Evolutionary conservation across 1,140 invertebrate genomes (phyloP).

Genomic region (Vollenhovia emeryi): DNA sequence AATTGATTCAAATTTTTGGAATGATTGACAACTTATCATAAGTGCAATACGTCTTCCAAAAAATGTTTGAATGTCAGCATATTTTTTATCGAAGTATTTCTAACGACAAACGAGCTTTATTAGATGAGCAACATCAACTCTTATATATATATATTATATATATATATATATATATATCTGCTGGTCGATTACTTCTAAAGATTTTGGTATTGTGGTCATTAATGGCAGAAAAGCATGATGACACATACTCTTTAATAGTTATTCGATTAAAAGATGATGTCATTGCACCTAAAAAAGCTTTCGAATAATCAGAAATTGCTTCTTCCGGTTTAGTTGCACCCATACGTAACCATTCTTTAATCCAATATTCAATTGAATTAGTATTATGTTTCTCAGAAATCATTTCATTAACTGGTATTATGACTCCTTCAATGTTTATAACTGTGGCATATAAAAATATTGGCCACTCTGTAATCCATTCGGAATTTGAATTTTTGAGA

Average conservation of each 20-base stretch:
- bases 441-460: constrained; percentile 16
- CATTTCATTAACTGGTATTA: constrained; percentile 1
- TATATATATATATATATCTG: constrained; percentile 12
- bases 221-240: not conserved
- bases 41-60: not conserved
- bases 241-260: not conserved
- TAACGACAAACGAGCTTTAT: not conserved
- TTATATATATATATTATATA: constrained; percentile 16
- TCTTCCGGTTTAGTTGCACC: constrained; percentile 18
- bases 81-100: constrained; percentile 12
- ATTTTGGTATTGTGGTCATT: not conserved
- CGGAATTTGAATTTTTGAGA: not conserved
- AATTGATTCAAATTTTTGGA: constrained; percentile 4
- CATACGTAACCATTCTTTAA: constrained; percentile 18
- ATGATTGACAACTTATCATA: not conserved
- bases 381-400: not conserved
- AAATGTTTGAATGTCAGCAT: not conserved
- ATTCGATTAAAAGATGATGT: constrained; percentile 12
- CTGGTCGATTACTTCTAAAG: not conserved
- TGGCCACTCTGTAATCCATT: constrained; percentile 13
- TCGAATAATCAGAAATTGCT: constrained; percentile 25
- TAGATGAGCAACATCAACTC: constrained; percentile 10
- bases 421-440: not conserved
- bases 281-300: constrained; percentile 15
- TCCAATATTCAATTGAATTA: constrained; percentile 14